These are phyloP conservation scores for Oxyscelio sp. DNA, from an alignment of 2,888 invertebrate genomes.

Conservation along the genomic window DNA sequence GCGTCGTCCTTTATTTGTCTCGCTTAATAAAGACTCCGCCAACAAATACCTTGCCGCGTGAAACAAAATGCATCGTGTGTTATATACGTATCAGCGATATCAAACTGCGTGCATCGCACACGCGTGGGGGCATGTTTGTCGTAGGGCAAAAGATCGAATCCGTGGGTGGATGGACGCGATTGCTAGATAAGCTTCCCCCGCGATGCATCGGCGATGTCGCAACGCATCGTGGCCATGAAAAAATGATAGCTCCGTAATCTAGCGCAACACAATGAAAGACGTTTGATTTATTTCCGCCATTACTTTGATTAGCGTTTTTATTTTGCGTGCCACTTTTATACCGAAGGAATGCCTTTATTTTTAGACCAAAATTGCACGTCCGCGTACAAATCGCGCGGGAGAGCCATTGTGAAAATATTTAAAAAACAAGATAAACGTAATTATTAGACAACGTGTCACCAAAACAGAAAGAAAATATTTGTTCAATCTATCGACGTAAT, in stretches of 20 bases:
- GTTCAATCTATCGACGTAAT: conserved; percentile 26
- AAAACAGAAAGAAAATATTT: conserved; percentile 15
- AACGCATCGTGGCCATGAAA: conserved; percentile 42
- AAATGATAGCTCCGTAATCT: conserved; percentile 51
- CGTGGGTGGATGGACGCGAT: conserved; percentile 57
- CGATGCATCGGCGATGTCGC: conserved; percentile 55
- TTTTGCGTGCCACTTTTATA: conserved; percentile 13
- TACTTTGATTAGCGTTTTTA: conserved; percentile 32
- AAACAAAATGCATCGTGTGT: conserved; percentile 18
- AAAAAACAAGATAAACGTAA: conserved; percentile 13
- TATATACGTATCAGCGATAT: conserved; percentile 47
- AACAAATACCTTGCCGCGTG: conserved; percentile 23
- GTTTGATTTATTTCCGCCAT: conserved; percentile 42
- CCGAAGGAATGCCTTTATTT: background rate
- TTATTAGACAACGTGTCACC: background rate
- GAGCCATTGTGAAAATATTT: background rate
- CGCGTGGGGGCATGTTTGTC: conserved; percentile 46
- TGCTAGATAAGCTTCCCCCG: conserved; percentile 62
- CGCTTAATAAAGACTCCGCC: conserved; percentile 43
- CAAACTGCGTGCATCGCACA: conserved; percentile 71
- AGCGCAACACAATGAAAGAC: background rate
- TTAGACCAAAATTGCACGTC: background rate
- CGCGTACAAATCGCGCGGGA: too few relatives aligned
- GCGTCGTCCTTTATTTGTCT: conserved; percentile 37
- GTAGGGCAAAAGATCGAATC: conserved; percentile 67